These are phyloP conservation scores for Euura lappo DNA, from an alignment of 1,140 invertebrate genomes.

Conservation along the genomic window DNA sequence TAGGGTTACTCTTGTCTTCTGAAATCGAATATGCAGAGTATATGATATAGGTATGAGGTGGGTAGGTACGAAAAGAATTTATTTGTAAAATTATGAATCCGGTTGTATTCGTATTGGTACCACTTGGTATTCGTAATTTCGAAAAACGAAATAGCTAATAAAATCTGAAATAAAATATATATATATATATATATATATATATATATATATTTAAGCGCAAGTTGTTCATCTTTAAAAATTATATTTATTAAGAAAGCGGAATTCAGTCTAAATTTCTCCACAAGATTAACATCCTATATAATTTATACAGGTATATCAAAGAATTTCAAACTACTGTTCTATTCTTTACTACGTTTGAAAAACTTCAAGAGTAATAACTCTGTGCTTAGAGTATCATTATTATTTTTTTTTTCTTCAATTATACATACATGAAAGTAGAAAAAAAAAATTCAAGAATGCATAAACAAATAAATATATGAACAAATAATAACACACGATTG, in stretches of 20 bases:
- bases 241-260: not conserved
- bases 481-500: not conserved
- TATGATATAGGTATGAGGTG: not conserved
- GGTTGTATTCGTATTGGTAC: too few species aligned
- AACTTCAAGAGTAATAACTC: not conserved
- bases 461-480: not conserved
- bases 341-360: not conserved
- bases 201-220: not conserved
- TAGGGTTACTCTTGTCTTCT: not conserved
- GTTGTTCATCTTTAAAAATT: not conserved
- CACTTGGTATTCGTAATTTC: not conserved
- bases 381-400: not conserved
- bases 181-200: too few species aligned
- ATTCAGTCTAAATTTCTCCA: not conserved
- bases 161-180: too few species aligned
- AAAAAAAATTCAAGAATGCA: not conserved
- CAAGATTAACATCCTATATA: not conserved
- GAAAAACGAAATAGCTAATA: not conserved
- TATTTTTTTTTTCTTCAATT: not conserved
- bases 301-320: not conserved
- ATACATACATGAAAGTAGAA: not conserved
- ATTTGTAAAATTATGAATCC: not conserved
- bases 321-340: not conserved
- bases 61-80: not conserved
- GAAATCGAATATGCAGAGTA: not conserved